A percentile compares a stretch with the other conserved stretches of the same genome.
Evolutionary conservation across 1,140 invertebrate species (phyloP).

Genomic region (Zaprionus inermis): DNA sequence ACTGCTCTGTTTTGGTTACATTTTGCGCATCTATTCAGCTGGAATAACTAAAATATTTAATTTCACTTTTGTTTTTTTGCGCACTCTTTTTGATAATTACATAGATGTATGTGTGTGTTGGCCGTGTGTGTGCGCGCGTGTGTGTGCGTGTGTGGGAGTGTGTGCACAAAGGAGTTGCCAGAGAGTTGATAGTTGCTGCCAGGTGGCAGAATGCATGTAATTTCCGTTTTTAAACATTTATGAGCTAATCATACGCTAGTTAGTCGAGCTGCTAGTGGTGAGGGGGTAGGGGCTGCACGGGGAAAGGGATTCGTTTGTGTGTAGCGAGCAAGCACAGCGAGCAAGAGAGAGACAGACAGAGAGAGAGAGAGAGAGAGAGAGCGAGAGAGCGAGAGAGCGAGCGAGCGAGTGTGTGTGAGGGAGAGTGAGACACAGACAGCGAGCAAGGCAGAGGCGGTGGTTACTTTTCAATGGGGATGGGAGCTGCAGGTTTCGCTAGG

Average conservation of each 20-base stretch:
- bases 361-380: slow-evolving; percentile 4
- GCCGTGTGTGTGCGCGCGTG: not conserved
- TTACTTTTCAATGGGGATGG: slow-evolving; percentile 16
- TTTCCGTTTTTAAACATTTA: slow-evolving; percentile 10
- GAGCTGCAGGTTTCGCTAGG: slow-evolving; percentile 25
- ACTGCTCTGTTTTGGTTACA: slow-evolving; percentile 40
- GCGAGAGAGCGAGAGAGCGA: no score
- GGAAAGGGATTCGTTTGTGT: not conserved
- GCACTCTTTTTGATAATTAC: slow-evolving; percentile 31
- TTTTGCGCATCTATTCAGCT: slow-evolving; percentile 45
- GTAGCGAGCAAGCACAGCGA: slow-evolving; percentile 54
- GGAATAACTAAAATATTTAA: slow-evolving; percentile 39
- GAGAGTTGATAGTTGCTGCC: slow-evolving; percentile 5
- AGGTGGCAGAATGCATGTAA: slow-evolving; percentile 6
- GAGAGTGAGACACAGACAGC: no score
- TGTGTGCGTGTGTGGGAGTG: slow-evolving; percentile 5
- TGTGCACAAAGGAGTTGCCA: slow-evolving; percentile 27
- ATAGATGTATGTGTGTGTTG: slow-evolving; percentile 33
- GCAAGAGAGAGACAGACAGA: slow-evolving; percentile 40
- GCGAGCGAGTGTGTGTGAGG: no score
- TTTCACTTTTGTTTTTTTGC: not conserved
- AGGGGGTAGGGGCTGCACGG: not conserved
- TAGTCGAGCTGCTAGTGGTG: slow-evolving; percentile 5
- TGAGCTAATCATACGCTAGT: slow-evolving; percentile 9
- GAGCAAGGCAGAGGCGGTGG: slow-evolving; percentile 37